Evolutionary conservation across 2,888 invertebrate species (phyloP), one percentile per base, ranked within the genome.

Genomic region (Agonopterix alstromeriana): DNA sequence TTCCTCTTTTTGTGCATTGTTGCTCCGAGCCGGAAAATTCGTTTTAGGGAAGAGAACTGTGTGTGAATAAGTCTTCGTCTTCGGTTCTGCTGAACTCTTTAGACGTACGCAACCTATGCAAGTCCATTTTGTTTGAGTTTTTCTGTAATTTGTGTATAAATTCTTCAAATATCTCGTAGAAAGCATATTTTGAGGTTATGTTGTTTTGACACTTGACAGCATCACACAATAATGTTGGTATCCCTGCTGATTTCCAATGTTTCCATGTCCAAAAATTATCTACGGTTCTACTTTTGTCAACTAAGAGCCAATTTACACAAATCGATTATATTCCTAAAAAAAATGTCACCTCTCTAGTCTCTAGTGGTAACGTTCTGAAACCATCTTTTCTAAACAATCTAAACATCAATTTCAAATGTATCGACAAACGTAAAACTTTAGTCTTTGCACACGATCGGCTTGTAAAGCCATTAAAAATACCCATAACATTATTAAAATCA

Each of bases 31-130:
- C 45, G 85, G 81, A 66, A 84, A 84, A 67, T 77, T 72, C 0
- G 82, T 82, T 67, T 82, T 86, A 2, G 87, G 86, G 10, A 78
- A 77, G 7, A 86, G 61, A 63, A 87, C 75, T 35, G 87, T 87
- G 52, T 87, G 81, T 35, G 87, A 85, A 71, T 88, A 87, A 4
- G 76, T 68, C 58, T 86, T 87, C 1, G 70, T 83, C 56, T 81
- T 84, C 2, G 74, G 69, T 48, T 78, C 77, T 7, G 61, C 62
- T 35, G 85, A 73, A 61, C 77, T 81, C 66, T 80, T 82, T 11
- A 50, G 48, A 14, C 84, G 76, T 1, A 60, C 40, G 42, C 66
- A 74, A 38, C 58, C 56, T 10, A 60, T 36, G 46, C 66, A 75
- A 50, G 54, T 53, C 73, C 73, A 77, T 72, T 73, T 82, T 55